These are phyloP conservation scores for Scytalopus superciliaris DNA, from an alignment of 2,113 vertebrate species.

Conservation along the genomic window DNA sequence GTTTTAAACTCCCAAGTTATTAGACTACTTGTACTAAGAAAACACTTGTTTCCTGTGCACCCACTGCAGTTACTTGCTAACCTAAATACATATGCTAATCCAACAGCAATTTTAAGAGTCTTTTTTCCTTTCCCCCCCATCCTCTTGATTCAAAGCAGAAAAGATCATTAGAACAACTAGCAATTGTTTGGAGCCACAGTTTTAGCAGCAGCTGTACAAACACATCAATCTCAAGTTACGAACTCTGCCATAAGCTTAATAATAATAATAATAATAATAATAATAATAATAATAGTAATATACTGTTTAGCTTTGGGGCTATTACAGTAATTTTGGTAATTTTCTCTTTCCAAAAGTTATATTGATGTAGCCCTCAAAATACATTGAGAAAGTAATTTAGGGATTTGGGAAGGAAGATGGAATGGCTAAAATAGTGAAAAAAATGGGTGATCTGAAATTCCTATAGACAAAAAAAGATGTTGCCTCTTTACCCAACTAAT, in stretches of 20 bases:
- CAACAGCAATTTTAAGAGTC: not conserved
- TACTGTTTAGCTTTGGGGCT: slow-evolving; percentile 14
- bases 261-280: slow-evolving; percentile 27
- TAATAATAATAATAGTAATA: slow-evolving; percentile 15
- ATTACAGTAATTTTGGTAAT: slow-evolving; percentile 10
- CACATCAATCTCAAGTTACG: slow-evolving; percentile 38
- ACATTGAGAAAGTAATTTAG: not conserved
- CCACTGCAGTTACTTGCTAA: not conserved
- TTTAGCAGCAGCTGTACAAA: slow-evolving; percentile 65
- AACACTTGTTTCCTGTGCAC: not conserved
- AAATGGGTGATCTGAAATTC: not conserved
- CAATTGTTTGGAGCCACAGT: slow-evolving; percentile 41
- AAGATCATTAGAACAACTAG: slow-evolving; percentile 44
- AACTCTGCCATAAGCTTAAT: slow-evolving; percentile 37
- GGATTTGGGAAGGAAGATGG: not conserved
- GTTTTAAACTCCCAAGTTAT: not conserved
- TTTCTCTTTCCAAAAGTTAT: slow-evolving; percentile 35
- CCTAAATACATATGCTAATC: not conserved
- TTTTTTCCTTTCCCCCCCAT: not conserved
- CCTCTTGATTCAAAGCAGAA: slow-evolving; percentile 56
- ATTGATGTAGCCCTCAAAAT: not conserved
- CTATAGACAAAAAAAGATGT: not conserved
- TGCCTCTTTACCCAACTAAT: not conserved
- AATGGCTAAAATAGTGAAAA: not conserved
- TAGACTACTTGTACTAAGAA: not conserved